Conservation (phyloP, 2,113 vertebrate genomes). For the Herpetotheres cachinnans region DNA sequence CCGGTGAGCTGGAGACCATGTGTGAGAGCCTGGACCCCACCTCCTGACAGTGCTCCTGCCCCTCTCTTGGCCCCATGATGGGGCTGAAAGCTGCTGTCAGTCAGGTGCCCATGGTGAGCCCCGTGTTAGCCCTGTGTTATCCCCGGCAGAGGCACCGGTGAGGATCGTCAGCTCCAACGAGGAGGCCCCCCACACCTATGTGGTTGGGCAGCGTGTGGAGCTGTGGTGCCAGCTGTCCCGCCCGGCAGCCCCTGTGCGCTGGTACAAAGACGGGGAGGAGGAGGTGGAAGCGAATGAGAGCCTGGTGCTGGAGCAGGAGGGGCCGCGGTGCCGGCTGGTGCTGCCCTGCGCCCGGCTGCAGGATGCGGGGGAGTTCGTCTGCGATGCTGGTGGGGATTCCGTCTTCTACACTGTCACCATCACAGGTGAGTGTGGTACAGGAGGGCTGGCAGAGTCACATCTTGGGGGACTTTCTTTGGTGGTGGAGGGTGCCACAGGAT, state of each 20-base stretch:
- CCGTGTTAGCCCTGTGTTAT: neutral
- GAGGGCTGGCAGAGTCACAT: neutral
- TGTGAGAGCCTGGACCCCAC: neutral
- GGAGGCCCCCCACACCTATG: constrained; percentile 77
- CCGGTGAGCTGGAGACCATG: constrained; percentile 68
- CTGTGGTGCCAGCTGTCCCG: constrained; percentile 89
- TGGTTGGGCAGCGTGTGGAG: constrained; percentile 81
- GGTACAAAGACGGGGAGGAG: constrained; percentile 89
- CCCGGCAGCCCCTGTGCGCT: constrained; percentile 72
- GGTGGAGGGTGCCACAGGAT: fast-evolving
- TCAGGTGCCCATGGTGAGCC: neutral
- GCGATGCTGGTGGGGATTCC: constrained; percentile 84
- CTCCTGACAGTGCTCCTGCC: neutral
- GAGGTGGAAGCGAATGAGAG: constrained; percentile 79
- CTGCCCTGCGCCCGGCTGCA: constrained; percentile 79
- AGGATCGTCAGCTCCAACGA: constrained; percentile 81
- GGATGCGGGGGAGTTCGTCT: constrained; percentile 90
- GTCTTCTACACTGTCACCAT: constrained; percentile 88
- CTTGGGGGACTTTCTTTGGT: neutral
- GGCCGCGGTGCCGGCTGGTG: constrained; percentile 80
- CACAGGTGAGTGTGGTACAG: constrained; percentile 76
- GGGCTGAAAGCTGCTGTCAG: neutral
- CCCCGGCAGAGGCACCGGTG: constrained; percentile 81
- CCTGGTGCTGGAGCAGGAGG: constrained; percentile 82
- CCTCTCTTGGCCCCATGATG: neutral